Conservation (phyloP, 2,888 invertebrate species). For the Vanessa cardui region DNA sequence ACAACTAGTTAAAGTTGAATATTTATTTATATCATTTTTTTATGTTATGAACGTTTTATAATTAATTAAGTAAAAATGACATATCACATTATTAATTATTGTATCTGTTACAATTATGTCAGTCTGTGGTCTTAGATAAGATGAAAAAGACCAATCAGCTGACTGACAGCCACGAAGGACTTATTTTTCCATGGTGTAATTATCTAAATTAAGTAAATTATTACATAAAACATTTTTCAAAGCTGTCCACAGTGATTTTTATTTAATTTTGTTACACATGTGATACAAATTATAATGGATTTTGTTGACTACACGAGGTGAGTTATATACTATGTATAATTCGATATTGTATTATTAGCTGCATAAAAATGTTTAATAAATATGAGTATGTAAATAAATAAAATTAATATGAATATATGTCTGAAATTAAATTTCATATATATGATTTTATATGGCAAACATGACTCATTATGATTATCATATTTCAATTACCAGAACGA, state of each 20-base stretch:
- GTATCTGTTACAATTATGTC: constrained; percentile 1
- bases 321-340: constrained; percentile 22
- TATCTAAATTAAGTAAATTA: constrained; percentile 66
- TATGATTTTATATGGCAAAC: background rate
- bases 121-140: constrained; percentile 26
- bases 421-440: background rate
- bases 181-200: constrained; percentile 71
- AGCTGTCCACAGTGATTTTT: constrained; percentile 15
- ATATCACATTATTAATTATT: background rate
- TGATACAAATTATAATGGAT: constrained; percentile 35
- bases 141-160: constrained; percentile 69
- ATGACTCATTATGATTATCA: background rate
- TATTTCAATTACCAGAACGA: background rate
- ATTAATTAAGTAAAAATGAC: no score
- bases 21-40: no score
- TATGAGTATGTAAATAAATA: background rate
- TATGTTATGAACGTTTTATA: no score
- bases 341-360: background rate
- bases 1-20: no score
- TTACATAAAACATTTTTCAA: constrained; percentile 69
- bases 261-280: constrained; percentile 11
- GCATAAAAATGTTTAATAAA: background rate
- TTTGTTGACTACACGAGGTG: constrained; percentile 35
- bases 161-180: constrained; percentile 71
- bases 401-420: background rate